phyloP scores from a whole-genome alignment of 2,113 vertebrate species.

The Ondatra zibethicus region DNA sequence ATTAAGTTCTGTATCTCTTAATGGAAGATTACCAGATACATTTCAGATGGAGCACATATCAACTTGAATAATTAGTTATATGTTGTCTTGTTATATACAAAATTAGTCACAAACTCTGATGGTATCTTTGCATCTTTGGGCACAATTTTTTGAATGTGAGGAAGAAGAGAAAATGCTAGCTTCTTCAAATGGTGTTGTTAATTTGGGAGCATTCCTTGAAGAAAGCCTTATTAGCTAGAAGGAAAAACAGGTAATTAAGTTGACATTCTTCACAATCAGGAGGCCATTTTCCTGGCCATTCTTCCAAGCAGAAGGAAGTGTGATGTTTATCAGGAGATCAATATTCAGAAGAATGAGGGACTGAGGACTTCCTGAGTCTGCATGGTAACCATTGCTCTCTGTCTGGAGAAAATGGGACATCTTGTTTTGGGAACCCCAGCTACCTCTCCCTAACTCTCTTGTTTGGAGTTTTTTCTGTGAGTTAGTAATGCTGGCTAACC shows the following conservation, averaged over 20 bases:
- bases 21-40: not conserved
- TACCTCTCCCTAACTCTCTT: not conserved
- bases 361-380: not conserved
- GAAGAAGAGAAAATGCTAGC: slow-evolving; percentile 39
- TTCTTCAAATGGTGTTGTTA: slow-evolving; percentile 47
- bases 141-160: slow-evolving; percentile 6
- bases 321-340: not conserved
- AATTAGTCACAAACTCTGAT: slow-evolving; percentile 47
- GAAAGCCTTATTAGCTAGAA: slow-evolving; percentile 69
- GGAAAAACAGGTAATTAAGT: slow-evolving; percentile 68
- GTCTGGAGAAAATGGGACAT: not conserved
- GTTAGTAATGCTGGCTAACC: not conserved
- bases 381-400: not conserved
- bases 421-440: not conserved
- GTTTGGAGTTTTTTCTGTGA: not conserved
- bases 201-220: slow-evolving; percentile 47
- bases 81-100: not conserved
- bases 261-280: slow-evolving; percentile 30
- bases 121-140: not conserved
- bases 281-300: slow-evolving; percentile 53
- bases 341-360: not conserved
- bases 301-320: slow-evolving; percentile 22
- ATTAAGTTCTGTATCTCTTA: not conserved
- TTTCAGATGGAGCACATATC: not conserved
- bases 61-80: not conserved